These are phyloP conservation scores for Ceratina calcarata DNA, from an alignment of 1,140 invertebrate species.

Conservation along the genomic window DNA sequence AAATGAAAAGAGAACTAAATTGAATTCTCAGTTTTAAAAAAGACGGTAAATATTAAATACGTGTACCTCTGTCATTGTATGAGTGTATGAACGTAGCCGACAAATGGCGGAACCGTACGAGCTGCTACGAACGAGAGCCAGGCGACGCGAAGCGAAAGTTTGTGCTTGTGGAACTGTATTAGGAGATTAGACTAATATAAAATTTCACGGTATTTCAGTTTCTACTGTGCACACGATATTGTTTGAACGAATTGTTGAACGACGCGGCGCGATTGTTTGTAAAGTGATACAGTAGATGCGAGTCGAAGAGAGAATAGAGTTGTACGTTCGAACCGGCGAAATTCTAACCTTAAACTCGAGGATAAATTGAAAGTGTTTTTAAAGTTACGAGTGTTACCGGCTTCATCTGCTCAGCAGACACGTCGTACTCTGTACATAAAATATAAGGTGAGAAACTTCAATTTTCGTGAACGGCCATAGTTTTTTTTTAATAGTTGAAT, in stretches of 20 bases:
- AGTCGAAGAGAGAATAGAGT: not conserved
- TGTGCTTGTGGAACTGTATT: not conserved
- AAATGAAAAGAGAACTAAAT: too few species aligned
- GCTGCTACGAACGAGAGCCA: too few species aligned
- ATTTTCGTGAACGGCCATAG: too few species aligned
- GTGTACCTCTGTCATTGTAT: not conserved
- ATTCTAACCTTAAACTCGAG: constrained; percentile 56
- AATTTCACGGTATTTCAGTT: not conserved
- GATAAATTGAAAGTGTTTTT: not conserved
- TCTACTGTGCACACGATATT: not conserved
- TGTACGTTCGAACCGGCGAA: constrained; percentile 46
- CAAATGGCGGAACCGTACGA: constrained; percentile 24
- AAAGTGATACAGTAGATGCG: not conserved
- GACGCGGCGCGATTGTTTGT: not conserved
- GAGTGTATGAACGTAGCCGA: constrained; percentile 33
- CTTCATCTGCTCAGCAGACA: constrained; percentile 15
- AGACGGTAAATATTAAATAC: not conserved
- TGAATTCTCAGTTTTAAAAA: too few species aligned
- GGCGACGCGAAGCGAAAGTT: constrained; percentile 20
- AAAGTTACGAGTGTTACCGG: constrained; percentile 8
- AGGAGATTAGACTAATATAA: too few species aligned
- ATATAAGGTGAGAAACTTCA: too few species aligned
- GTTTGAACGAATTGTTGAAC: not conserved
- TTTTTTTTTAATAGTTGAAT: too few species aligned
- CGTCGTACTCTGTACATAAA: too few species aligned